phyloP scores from a whole-genome alignment of 1,140 invertebrate species.

The Heliconius himera region DNA sequence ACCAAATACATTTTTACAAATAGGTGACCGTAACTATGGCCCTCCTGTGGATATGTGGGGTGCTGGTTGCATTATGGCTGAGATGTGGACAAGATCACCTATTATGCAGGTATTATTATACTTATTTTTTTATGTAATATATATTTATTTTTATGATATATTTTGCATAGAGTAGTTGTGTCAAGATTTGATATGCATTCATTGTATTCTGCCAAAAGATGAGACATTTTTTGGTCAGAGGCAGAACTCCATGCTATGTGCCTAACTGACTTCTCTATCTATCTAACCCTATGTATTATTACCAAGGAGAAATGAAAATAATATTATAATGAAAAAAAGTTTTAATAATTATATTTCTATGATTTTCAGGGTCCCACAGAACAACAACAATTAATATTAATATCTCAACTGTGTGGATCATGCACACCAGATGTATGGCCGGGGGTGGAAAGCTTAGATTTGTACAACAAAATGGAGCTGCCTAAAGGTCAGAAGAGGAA shows the following conservation, averaged over 20 bases:
- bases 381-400: slow-evolving; percentile 97
- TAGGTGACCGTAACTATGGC: slow-evolving; percentile 97
- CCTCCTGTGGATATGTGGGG: slow-evolving; percentile 99
- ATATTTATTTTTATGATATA: no score
- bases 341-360: not conserved
- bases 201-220: no score
- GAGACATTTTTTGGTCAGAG: no score
- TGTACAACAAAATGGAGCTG: slow-evolving; percentile 95
- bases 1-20: not conserved
- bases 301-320: no score
- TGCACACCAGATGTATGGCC: slow-evolving; percentile 98
- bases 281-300: no score
- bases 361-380: slow-evolving; percentile 88
- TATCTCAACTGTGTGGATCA: slow-evolving; percentile 97
- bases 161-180: no score
- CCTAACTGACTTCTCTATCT: no score
- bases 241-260: not conserved
- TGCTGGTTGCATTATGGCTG: slow-evolving; percentile 99
- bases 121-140: not conserved
- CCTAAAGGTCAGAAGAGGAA: slow-evolving; percentile 95
- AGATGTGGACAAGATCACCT: slow-evolving; percentile 98
- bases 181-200: no score
- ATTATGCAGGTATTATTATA: slow-evolving; percentile 89
- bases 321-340: no score
- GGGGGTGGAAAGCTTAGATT: slow-evolving; percentile 94